Conservation (phyloP, 1,140 invertebrate genomes). For the Streblospio benedicti region DNA sequence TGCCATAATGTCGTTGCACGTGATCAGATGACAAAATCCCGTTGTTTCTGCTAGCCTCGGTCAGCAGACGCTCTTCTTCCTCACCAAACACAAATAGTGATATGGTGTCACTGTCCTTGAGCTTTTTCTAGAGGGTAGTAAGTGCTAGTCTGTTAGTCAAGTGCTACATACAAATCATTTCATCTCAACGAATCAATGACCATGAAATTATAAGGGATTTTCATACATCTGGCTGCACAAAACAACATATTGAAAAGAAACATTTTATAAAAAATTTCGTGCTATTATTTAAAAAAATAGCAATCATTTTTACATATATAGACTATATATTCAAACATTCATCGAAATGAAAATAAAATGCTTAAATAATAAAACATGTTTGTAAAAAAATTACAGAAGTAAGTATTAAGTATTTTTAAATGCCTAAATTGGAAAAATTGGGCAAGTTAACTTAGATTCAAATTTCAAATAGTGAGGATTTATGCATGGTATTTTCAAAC, state of each 20-base stretch:
- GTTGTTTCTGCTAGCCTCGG: constrained; percentile 27
- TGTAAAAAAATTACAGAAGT: too few relatives aligned
- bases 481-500: too few relatives aligned
- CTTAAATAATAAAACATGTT: too few relatives aligned
- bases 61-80: constrained; percentile 29
- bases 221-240: background rate
- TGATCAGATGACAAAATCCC: constrained; percentile 29
- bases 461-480: too few relatives aligned
- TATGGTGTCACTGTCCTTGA: constrained; percentile 28
- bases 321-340: too few relatives aligned
- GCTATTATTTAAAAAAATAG: background rate
- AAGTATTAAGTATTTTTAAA: too few relatives aligned
- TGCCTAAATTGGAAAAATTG: too few relatives aligned
- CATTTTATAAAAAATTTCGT: background rate
- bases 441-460: too few relatives aligned
- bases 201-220: background rate
- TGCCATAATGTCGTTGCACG: constrained; percentile 10
- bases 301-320: too few relatives aligned
- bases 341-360: too few relatives aligned
- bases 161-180: background rate
- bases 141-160: background rate
- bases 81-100: constrained; percentile 40
- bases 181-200: background rate
- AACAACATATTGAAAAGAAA: background rate
- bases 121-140: background rate